Evolutionary conservation across 2,888 invertebrate species (phyloP).

Genomic region (Furcula furcula): DNA sequence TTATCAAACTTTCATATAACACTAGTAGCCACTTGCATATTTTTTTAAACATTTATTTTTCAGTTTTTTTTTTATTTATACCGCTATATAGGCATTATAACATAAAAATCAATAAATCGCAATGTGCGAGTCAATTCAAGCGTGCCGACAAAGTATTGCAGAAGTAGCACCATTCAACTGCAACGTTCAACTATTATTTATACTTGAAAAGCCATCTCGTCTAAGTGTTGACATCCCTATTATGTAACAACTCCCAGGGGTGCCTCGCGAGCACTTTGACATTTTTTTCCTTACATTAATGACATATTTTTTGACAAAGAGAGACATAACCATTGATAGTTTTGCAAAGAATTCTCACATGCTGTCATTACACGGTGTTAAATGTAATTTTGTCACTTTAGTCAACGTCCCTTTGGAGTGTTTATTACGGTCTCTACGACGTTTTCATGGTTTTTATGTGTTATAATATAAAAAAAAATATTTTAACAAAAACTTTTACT

Average conservation of each 20-base stretch:
- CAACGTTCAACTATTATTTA: constrained; percentile 66
- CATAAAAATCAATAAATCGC: constrained; percentile 68
- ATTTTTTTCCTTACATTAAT: constrained; percentile 66
- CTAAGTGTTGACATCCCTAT: constrained; percentile 78
- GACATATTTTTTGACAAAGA: constrained; percentile 73
- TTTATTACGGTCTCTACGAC: too few relatives aligned
- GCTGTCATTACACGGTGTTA: constrained; percentile 73
- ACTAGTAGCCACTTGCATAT: too few relatives aligned
- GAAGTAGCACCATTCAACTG: constrained; percentile 51
- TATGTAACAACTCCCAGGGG: constrained; percentile 75
- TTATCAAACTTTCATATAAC: too few relatives aligned
- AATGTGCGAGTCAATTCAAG: constrained; percentile 47
- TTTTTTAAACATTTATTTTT: too few relatives aligned
- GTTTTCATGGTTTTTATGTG: not conserved
- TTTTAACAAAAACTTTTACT: too few relatives aligned
- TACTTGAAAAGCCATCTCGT: constrained; percentile 63
- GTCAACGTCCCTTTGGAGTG: constrained; percentile 19
- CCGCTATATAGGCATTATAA: too few relatives aligned
- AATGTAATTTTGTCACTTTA: constrained; percentile 51
- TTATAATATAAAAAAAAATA: too few relatives aligned
- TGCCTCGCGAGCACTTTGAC: constrained; percentile 57
- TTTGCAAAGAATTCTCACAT: constrained; percentile 59
- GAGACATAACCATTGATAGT: constrained; percentile 72
- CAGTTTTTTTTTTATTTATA: too few relatives aligned
- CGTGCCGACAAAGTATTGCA: constrained; percentile 68